These are phyloP conservation scores for Lithosia quadra DNA, from an alignment of 2,888 invertebrate species.

Conservation along the genomic window DNA sequence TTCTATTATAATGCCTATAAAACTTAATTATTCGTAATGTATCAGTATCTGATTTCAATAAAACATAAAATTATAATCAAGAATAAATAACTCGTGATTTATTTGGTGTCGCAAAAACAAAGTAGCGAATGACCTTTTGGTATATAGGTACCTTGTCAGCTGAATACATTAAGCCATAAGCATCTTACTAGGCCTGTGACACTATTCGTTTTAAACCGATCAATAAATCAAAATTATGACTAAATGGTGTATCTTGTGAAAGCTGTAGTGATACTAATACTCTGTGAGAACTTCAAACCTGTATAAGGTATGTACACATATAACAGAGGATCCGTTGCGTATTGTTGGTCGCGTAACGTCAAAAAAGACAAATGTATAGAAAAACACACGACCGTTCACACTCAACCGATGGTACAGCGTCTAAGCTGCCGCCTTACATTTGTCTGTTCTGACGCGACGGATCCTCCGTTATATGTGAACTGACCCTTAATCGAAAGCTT, in stretches of 20 bases:
- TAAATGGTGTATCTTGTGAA: not conserved
- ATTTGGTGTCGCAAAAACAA: not conserved
- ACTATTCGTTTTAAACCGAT: not conserved
- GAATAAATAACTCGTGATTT: not conserved
- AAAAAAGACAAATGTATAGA: no score
- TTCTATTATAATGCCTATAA: not conserved
- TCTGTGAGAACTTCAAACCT: slow-evolving; percentile 20
- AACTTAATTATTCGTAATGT: not conserved
- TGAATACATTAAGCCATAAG: not conserved
- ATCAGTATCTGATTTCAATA: not conserved
- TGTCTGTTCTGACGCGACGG: no score
- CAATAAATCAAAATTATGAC: not conserved
- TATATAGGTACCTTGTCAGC: not conserved
- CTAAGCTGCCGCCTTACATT: no score
- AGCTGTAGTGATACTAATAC: slow-evolving; percentile 7
- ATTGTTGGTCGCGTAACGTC: no score
- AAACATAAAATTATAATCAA: not conserved
- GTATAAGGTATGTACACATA: no score
- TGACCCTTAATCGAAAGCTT: slow-evolving; percentile 26
- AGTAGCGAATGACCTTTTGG: not conserved
- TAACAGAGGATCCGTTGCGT: no score
- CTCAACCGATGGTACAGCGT: no score
- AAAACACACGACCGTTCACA: no score
- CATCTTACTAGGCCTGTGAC: not conserved
- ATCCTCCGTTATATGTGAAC: no score